These are phyloP conservation scores for Siniperca scherzeri DNA, from an alignment of 2,797 vertebrate species.

Conservation along the genomic window DNA sequence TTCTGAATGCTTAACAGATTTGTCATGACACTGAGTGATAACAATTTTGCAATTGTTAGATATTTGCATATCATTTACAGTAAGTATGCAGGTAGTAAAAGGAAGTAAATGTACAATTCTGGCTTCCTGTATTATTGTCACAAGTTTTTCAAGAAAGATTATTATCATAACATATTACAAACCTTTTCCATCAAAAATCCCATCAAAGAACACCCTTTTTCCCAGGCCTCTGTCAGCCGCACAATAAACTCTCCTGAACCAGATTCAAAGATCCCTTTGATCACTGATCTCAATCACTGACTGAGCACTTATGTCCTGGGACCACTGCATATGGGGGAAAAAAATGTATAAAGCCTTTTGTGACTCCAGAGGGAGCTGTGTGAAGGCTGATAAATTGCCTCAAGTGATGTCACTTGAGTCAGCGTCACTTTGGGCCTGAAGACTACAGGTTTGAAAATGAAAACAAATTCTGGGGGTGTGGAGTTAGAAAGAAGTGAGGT, in stretches of 20 bases:
- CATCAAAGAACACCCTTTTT: not conserved
- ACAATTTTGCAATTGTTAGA: not conserved
- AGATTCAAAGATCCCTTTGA: not conserved
- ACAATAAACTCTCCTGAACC: not conserved
- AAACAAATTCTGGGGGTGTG: not conserved
- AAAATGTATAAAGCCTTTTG: not conserved
- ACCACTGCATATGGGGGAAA: not conserved
- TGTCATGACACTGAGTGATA: not conserved
- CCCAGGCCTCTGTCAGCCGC: too few relatives aligned
- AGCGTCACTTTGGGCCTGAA: not conserved
- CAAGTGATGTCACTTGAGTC: not conserved
- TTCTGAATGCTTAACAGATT: not conserved
- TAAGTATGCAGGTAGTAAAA: not conserved
- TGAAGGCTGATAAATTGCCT: not conserved
- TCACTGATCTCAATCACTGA: not conserved
- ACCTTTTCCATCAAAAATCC: not conserved
- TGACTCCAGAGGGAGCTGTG: not conserved
- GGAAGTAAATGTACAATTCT: not conserved
- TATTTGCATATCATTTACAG: conserved; percentile 13
- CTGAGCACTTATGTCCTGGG: not conserved
- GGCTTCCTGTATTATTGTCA: not conserved
- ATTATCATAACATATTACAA: not conserved
- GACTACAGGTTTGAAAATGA: not conserved
- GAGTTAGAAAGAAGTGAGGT: not conserved
- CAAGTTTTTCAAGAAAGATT: not conserved